Percentiles rank a stretch among this genome's conserved stretches.
Conservation (phyloP, 2,113 vertebrate genomes). For the Gnathonemus echidnorhynchus region DNA sequence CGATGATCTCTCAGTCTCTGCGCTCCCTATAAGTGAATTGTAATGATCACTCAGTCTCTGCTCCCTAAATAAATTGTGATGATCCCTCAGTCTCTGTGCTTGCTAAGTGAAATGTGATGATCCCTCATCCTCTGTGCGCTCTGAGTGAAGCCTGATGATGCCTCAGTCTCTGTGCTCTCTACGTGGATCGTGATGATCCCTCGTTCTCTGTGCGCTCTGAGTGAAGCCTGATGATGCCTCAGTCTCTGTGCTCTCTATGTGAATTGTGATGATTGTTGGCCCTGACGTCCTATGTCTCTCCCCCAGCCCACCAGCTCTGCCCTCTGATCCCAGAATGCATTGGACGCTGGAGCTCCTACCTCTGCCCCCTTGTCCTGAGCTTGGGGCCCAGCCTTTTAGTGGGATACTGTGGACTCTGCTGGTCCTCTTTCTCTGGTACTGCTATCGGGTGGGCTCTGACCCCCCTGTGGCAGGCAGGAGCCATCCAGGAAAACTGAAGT, state of each 20-base stretch:
- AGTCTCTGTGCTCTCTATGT: background rate
- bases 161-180: background rate
- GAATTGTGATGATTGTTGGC: background rate
- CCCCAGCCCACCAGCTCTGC: constrained; percentile 7
- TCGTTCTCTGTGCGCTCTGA: background rate
- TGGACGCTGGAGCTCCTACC: constrained; percentile 61
- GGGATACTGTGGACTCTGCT: constrained; percentile 71
- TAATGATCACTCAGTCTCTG: background rate
- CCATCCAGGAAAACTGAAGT: constrained; percentile 48
- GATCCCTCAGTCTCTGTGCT: background rate
- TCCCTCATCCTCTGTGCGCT: background rate
- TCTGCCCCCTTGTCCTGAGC: constrained; percentile 52
- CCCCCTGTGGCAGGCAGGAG: constrained; percentile 45
- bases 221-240: background rate
- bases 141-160: background rate
- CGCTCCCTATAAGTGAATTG: background rate
- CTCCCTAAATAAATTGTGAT: background rate
- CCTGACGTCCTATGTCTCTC: background rate
- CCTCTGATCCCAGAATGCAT: constrained; percentile 49
- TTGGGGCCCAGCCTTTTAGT: constrained; percentile 60
- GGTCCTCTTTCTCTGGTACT: constrained; percentile 81
- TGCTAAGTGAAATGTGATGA: background rate
- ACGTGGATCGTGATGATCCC: too few relatives aligned
- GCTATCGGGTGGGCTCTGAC: constrained; percentile 73
- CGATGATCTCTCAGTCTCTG: background rate